These are phyloP conservation scores for Pithys albifrons DNA, from an alignment of 2,113 vertebrate species.

Conservation along the genomic window DNA sequence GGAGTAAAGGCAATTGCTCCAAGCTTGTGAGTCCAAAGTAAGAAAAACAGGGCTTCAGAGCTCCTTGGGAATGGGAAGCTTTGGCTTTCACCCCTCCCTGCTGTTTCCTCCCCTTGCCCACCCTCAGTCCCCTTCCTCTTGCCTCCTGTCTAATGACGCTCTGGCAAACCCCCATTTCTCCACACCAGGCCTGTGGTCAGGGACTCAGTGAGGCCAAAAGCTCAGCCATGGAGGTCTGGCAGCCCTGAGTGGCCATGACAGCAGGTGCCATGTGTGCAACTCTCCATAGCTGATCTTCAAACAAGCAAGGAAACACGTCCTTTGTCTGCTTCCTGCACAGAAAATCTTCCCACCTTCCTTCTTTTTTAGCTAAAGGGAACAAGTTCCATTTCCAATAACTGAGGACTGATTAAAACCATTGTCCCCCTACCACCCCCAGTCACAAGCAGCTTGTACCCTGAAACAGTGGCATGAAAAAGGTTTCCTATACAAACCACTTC, in stretches of 20 bases:
- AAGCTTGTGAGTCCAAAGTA: background rate
- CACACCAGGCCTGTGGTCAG: background rate
- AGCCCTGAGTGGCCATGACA: background rate
- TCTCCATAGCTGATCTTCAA: background rate
- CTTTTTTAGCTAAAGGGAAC: background rate
- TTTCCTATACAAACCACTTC: background rate
- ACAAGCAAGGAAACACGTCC: background rate
- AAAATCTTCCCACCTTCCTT: background rate
- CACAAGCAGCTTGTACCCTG: background rate
- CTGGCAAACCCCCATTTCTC: background rate
- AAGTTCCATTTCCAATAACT: slow-evolving; percentile 1
- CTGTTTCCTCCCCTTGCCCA: background rate
- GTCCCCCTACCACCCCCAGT: background rate
- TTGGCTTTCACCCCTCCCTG: background rate
- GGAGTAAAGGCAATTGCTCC: background rate
- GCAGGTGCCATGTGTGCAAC: background rate
- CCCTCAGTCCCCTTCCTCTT: background rate
- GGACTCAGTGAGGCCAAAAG: background rate
- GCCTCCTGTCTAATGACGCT: background rate
- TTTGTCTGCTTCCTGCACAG: background rate
- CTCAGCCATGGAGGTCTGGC: background rate
- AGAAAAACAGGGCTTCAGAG: background rate
- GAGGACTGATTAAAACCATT: background rate
- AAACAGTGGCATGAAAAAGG: background rate
- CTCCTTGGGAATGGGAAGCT: background rate